phyloP scores from a whole-genome alignment of 2,888 invertebrate genomes.

The Arge pagana region DNA sequence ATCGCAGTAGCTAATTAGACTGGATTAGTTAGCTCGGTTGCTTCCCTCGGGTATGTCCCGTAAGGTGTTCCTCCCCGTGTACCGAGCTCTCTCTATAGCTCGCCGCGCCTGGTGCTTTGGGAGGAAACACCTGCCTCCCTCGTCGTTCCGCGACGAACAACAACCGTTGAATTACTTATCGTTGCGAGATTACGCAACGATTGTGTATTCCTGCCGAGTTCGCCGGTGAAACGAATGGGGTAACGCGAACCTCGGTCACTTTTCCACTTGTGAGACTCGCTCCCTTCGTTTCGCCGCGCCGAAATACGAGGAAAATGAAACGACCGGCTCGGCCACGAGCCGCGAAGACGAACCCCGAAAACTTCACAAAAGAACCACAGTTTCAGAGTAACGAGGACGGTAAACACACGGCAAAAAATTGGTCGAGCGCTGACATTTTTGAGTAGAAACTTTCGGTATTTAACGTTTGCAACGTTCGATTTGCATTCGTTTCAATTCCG shows the following conservation, averaged over 20 bases:
- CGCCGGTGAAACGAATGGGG: too few relatives aligned
- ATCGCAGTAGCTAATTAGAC: slow-evolving; percentile 34
- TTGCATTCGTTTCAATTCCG: too few relatives aligned
- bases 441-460: too few relatives aligned
- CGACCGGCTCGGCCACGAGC: not conserved
- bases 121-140: slow-evolving; percentile 8
- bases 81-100: slow-evolving; percentile 32
- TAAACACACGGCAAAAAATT: too few relatives aligned
- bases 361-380: too few relatives aligned
- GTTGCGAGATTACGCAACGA: slow-evolving; percentile 12
- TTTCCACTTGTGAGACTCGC: not conserved
- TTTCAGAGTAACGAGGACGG: too few relatives aligned
- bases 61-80: too few relatives aligned
- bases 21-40: slow-evolving; percentile 33
- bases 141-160: slow-evolving; percentile 1
- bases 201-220: too few relatives aligned
- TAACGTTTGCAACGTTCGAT: too few relatives aligned
- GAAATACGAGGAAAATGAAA: not conserved
- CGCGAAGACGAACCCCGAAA: too few relatives aligned
- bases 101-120: not conserved
- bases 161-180: slow-evolving; percentile 16
- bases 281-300: not conserved
- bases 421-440: too few relatives aligned
- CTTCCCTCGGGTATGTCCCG: slow-evolving; percentile 33
- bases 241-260: too few relatives aligned